Evolutionary conservation across 2,113 vertebrate genomes (phyloP).

Genomic region (Pseudois nayaur): DNA sequence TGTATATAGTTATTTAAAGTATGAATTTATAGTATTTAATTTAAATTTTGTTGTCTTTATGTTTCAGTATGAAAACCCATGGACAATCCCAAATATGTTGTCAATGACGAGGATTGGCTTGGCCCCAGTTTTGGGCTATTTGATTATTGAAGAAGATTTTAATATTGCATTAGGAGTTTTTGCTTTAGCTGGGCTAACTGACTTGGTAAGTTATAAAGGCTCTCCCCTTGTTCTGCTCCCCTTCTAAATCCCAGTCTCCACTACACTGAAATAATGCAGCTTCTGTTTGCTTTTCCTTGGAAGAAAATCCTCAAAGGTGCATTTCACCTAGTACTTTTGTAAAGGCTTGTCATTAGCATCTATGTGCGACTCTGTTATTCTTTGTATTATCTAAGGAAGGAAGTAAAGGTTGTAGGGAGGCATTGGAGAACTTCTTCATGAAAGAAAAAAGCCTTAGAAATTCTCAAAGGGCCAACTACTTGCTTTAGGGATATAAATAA

Average conservation of each 20-base stretch:
- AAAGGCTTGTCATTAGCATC: neutral
- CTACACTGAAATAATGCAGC: neutral
- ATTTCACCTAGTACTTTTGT: neutral
- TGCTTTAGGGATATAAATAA: neutral
- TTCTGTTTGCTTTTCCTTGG: neutral
- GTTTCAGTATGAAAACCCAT: constrained; percentile 96
- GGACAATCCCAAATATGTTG: constrained; percentile 96
- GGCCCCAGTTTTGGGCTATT: constrained; percentile 92
- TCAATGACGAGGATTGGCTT: constrained; percentile 93
- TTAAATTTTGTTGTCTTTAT: constrained; percentile 39
- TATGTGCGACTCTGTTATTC: neutral
- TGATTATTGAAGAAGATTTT: constrained; percentile 94
- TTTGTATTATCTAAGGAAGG: neutral
- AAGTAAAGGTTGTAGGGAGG: neutral
- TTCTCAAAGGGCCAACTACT: neutral
- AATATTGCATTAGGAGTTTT: constrained; percentile 92
- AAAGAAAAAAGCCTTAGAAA: constrained; percentile 15
- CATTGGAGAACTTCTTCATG: neutral
- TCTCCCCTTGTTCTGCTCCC: neutral
- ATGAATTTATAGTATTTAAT: constrained; percentile 33
- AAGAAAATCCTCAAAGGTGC: neutral
- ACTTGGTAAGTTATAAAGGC: constrained; percentile 86
- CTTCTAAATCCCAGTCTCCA: neutral
- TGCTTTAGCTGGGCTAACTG: constrained; percentile 92
- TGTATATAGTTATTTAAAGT: neutral